A percentile compares a stretch with the other conserved stretches of the same genome.
These are phyloP conservation scores for Perognathus longimembris DNA, from an alignment of 2,113 vertebrate species.

Conservation along the genomic window DNA sequence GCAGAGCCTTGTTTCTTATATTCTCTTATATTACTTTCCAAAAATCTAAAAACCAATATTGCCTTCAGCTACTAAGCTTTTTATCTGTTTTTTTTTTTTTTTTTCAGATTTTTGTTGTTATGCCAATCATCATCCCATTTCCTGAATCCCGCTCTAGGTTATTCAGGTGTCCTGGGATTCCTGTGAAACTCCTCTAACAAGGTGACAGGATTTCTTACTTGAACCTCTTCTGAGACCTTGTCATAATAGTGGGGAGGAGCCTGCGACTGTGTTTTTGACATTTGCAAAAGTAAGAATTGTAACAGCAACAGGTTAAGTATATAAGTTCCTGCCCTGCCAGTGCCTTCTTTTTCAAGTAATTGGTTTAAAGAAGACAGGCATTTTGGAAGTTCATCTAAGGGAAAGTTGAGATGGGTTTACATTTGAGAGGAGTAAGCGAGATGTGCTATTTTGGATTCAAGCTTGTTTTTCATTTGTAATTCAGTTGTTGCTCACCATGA, in stretches of 20 bases:
- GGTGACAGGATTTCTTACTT: neutral
- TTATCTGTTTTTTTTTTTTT: neutral
- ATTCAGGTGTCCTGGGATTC: neutral
- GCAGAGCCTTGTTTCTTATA: neutral
- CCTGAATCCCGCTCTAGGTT: neutral
- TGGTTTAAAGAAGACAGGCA: neutral
- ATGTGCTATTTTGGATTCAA: neutral
- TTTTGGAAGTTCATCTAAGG: neutral
- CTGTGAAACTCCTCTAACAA: neutral
- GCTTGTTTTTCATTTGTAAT: neutral
- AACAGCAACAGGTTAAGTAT: neutral
- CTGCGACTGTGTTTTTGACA: neutral
- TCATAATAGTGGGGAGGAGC: fast-evolving
- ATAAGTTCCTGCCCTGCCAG: neutral
- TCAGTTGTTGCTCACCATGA: neutral
- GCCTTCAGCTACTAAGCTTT: neutral
- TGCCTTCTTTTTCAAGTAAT: neutral
- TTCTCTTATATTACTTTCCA: slow-evolving; percentile 18
- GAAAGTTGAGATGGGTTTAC: neutral
- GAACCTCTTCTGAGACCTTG: neutral
- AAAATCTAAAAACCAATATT: slow-evolving; percentile 14
- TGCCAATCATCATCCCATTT: neutral
- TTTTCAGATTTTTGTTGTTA: no score
- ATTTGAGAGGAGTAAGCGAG: neutral
- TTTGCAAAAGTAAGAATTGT: neutral